These are phyloP conservation scores for Drosophila pachea DNA, from an alignment of 1,140 invertebrate genomes.

Conservation along the genomic window DNA sequence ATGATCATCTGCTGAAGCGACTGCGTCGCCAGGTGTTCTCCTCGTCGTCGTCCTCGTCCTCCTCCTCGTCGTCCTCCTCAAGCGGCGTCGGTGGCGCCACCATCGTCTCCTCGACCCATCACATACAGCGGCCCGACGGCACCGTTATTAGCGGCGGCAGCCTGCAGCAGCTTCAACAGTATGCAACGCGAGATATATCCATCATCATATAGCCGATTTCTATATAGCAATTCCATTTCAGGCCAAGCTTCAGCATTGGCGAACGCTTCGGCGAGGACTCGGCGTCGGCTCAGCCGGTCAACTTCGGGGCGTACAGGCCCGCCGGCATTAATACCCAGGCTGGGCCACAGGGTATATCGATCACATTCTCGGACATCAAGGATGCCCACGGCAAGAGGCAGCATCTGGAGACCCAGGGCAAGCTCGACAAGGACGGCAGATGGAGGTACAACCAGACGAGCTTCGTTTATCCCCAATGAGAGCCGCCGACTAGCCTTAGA, in stretches of 20 bases:
- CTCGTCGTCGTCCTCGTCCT: conserved; percentile 53
- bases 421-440: conserved; percentile 1
- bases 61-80: conserved; percentile 58
- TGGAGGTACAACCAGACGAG: background rate
- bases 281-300: conserved; percentile 1
- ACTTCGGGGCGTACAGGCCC: too few species aligned
- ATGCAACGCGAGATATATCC: background rate
- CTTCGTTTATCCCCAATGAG: conserved; percentile 3
- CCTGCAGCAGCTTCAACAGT: conserved; percentile 11
- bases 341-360: background rate
- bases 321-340: background rate
- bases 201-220: background rate
- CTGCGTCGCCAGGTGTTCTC: conserved; percentile 59
- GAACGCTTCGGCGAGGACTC: conserved; percentile 59
- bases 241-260: conserved; percentile 3
- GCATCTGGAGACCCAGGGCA: background rate
- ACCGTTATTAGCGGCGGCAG: background rate
- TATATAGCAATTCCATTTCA: background rate
- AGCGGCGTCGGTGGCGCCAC: conserved; percentile 28
- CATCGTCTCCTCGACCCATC: conserved; percentile 10
- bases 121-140: conserved; percentile 39
- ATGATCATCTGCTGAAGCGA: conserved; percentile 60
- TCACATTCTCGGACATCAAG: background rate
- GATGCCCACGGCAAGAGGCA: conserved; percentile 8
- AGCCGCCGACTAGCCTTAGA: background rate